Evolutionary conservation across 1,140 invertebrate genomes (phyloP), one percentile per base, ranked within the genome.

Genomic region (Chironomus striatipennis): DNA sequence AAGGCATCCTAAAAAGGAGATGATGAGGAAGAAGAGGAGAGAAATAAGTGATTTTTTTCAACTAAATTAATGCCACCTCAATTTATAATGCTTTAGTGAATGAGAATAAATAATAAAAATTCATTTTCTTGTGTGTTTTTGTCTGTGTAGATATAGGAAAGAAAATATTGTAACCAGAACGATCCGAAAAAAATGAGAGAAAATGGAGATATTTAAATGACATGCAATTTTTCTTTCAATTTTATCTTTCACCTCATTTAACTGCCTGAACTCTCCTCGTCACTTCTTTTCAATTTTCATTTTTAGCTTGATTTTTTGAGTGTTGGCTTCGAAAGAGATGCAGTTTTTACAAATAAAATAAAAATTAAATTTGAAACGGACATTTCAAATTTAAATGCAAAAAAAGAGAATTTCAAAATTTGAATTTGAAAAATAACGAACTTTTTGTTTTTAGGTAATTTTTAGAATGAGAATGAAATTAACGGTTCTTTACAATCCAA

Each of bases 211-310:
- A 20, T 70, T 70, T 70, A 70, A 70, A 70, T 70, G 65, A 70
- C 65, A 70, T 70, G 65, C 65, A 70, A 70, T 70, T 70, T 70
- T 70, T 70, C 65, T 70, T 70, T 70, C 65, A 70, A 70, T 70
- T 70, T 70, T 70, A 70, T 70, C 65, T 70, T 70, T 70, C 65
- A 70, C 65, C 65, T 70, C 65, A 70, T 70, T 70, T 20, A 70
- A 20, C 17, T 70, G 65, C 65, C 65, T 70, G 47, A 57, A 57
- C 47, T 57, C 47, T 57, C 47, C 47, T 57, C 47, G n/a, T 57
- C 47, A 57, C 47, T 57, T n/a, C 47, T 57, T n/a, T n/a, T 57
- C 47, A 57, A 57, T n/a, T 57, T 57, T 57, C 24, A 15, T 57
- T 12, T 57, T 57, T n/a, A 15, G 8, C 47, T 57, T 10, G n/a